Conservation (phyloP, 2,888 invertebrate genomes). For the Drosophila testacea region DNA sequence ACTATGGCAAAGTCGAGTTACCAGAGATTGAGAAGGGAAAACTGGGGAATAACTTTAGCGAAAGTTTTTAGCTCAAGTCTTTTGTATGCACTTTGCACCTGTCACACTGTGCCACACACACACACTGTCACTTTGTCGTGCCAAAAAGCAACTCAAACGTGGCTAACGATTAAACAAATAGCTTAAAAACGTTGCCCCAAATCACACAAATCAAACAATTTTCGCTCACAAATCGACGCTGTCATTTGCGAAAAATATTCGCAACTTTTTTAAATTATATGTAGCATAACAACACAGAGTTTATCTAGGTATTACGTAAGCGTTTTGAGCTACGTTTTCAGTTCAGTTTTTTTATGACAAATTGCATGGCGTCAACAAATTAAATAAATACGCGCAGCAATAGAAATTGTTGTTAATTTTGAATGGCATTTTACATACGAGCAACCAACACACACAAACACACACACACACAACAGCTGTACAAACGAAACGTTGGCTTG, state of each 20-base stretch:
- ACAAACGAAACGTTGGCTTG: not conserved
- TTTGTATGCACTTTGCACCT: constrained; percentile 68
- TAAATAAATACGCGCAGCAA: constrained; percentile 57
- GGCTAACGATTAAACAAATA: constrained; percentile 50
- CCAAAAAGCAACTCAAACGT: constrained; percentile 67
- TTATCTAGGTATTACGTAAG: constrained; percentile 32
- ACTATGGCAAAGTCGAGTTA: constrained; percentile 37
- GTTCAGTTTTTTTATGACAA: constrained; percentile 50
- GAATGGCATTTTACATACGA: constrained; percentile 54
- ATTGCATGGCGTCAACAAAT: constrained; percentile 73
- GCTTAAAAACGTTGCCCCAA: constrained; percentile 41
- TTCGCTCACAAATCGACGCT: constrained; percentile 51
- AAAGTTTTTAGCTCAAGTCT: constrained; percentile 66
- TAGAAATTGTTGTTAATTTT: constrained; percentile 58
- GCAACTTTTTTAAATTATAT: constrained; percentile 41
- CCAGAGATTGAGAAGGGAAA: not conserved
- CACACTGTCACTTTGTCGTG: constrained; percentile 20
- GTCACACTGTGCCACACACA: constrained; percentile 5
- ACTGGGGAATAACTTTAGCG: constrained; percentile 17
- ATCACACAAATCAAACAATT: constrained; percentile 44
- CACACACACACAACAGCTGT: constrained; percentile 25
- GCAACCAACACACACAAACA: constrained; percentile 25
- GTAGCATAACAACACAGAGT: constrained; percentile 47
- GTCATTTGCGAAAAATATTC: constrained; percentile 55
- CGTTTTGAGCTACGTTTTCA: constrained; percentile 32